Conservation (phyloP, 2,797 vertebrate genomes). For the Gouania willdenowi region DNA sequence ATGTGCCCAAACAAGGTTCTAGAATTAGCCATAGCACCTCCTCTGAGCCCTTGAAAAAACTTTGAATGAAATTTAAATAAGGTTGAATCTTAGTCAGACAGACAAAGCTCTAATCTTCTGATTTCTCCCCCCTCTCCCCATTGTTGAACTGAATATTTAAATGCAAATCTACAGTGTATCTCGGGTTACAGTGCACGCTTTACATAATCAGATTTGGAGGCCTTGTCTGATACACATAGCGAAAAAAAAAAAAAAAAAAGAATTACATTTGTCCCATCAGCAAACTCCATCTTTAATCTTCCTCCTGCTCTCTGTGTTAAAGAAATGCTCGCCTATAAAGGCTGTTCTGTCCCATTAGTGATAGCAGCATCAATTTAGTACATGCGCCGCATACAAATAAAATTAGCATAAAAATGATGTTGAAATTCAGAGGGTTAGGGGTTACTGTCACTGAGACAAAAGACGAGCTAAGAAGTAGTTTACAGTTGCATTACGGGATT, state of each 20-base stretch:
- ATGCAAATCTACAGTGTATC: constrained; percentile 11
- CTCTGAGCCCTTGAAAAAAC: too few relatives aligned
- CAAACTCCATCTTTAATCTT: constrained; percentile 25
- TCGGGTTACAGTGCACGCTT: constrained; percentile 13
- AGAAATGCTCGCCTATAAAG: constrained; percentile 20
- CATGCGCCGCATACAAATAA: constrained; percentile 38
- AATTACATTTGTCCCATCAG: constrained; percentile 19
- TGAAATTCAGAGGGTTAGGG: constrained; percentile 44
- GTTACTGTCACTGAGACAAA: constrained; percentile 21
- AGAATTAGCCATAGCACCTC: too few relatives aligned
- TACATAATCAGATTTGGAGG: constrained; percentile 41
- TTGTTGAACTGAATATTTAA: constrained; percentile 10
- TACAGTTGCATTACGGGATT: constrained; percentile 48
- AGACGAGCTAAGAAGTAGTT: constrained; percentile 23
- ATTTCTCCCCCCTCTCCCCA: neutral
- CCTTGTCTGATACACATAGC: constrained; percentile 20
- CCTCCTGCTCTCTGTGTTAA: constrained; percentile 15
- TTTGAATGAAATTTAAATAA: too few relatives aligned
- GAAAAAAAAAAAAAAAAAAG: constrained; percentile 10
- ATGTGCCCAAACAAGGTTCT: too few relatives aligned
- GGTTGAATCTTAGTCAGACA: neutral
- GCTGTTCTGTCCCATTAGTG: constrained; percentile 42
- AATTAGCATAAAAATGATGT: constrained; percentile 65
- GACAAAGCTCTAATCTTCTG: neutral
- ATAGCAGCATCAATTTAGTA: constrained; percentile 48